Percentiles rank a stretch among this genome's conserved stretches.
These are phyloP conservation scores for Abrostola triplasia DNA, from an alignment of 2,888 invertebrate species.

Conservation along the genomic window DNA sequence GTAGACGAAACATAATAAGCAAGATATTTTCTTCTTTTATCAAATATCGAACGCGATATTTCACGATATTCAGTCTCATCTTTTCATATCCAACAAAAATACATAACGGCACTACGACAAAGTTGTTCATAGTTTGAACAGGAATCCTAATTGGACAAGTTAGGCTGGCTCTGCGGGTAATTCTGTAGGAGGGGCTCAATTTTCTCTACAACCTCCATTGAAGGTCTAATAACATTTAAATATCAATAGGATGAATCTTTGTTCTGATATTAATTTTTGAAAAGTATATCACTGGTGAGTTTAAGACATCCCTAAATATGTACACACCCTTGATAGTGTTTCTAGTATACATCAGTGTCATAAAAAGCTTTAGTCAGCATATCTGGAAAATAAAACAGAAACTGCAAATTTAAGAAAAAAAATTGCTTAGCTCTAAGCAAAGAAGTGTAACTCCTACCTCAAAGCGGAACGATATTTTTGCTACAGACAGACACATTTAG, in stretches of 20 bases:
- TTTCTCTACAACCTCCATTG: slow-evolving; percentile 30
- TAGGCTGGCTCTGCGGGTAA: slow-evolving; percentile 39
- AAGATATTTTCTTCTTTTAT: not conserved
- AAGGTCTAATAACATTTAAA: slow-evolving; percentile 47
- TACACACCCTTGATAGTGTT: too few species aligned
- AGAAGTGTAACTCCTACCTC: too few species aligned
- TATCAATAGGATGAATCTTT: slow-evolving; percentile 31
- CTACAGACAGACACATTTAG: not conserved
- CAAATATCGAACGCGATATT: not conserved
- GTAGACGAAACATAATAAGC: not conserved
- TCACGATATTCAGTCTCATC: slow-evolving; percentile 1
- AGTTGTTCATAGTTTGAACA: slow-evolving; percentile 43
- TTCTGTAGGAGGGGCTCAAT: slow-evolving; percentile 24
- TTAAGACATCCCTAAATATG: too few species aligned
- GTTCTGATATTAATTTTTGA: slow-evolving; percentile 7
- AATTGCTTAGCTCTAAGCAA: too few species aligned
- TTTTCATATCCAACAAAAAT: slow-evolving; percentile 28
- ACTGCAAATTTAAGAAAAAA: slow-evolving; percentile 2
- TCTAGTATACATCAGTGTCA: too few species aligned
- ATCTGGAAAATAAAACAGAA: not conserved
- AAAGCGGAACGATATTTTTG: not conserved
- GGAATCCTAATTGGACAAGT: slow-evolving; percentile 57
- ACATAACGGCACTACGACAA: slow-evolving; percentile 23
- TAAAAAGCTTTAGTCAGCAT: not conserved
- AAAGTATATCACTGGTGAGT: not conserved